These are phyloP conservation scores for Anhinga rufa DNA, from an alignment of 2,113 vertebrate genomes.

Conservation along the genomic window DNA sequence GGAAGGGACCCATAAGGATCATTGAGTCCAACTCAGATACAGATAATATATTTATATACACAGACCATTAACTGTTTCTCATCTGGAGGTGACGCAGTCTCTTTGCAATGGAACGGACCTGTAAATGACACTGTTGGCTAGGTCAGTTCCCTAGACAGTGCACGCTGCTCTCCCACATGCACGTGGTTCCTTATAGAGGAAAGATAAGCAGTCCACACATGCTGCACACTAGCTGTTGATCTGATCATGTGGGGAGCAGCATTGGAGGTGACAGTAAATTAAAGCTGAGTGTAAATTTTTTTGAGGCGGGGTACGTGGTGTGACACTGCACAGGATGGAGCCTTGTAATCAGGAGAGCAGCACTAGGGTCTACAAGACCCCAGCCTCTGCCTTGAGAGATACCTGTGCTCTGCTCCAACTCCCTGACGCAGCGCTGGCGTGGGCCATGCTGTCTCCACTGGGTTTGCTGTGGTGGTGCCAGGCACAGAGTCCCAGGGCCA, in stretches of 20 bases:
- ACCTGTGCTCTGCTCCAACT: rapidly evolving
- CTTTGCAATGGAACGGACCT: not conserved
- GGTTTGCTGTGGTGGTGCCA: not conserved
- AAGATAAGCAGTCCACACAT: not conserved
- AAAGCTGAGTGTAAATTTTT: not conserved
- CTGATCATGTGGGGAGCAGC: not conserved
- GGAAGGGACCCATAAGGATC: not conserved
- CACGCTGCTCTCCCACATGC: rapidly evolving
- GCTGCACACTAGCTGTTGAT: not conserved
- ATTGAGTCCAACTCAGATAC: rapidly evolving
- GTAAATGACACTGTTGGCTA: not conserved
- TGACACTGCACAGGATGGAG: not conserved
- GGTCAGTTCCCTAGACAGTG: not conserved
- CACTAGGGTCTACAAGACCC: not conserved
- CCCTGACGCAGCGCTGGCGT: rapidly evolving
- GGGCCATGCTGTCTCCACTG: rapidly evolving
- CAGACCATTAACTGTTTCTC: not conserved
- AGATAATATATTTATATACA: not conserved
- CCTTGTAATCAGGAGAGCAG: not conserved
- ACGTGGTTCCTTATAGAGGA: not conserved
- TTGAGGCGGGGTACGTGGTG: not conserved
- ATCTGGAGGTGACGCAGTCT: not conserved
- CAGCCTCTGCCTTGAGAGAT: not conserved
- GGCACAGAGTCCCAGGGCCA: not conserved
- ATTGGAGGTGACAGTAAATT: not conserved